These are phyloP conservation scores for Mystacornis crossleyi DNA, from an alignment of 2,113 vertebrate genomes.

Conservation along the genomic window DNA sequence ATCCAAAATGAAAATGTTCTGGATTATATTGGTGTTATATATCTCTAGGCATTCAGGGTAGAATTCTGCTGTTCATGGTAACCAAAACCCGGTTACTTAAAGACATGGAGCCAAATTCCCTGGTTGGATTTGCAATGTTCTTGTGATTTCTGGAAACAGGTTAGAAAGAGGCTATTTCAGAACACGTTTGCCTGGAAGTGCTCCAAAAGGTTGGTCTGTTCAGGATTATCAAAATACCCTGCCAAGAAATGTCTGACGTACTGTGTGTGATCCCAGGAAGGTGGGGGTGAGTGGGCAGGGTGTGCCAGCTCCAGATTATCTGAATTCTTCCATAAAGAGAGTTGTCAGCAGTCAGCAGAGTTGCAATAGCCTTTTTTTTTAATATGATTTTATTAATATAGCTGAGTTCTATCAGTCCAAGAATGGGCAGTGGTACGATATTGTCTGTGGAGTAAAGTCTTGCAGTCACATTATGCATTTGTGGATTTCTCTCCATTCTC, in stretches of 20 bases:
- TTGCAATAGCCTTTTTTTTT: neutral
- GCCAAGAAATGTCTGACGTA: neutral
- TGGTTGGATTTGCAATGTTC: neutral
- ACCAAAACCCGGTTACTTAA: neutral
- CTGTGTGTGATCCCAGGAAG: neutral
- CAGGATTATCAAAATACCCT: neutral
- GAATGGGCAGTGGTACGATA: neutral
- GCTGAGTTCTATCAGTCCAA: neutral
- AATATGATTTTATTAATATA: neutral
- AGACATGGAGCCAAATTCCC: neutral
- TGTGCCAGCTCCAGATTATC: neutral
- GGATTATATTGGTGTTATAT: neutral
- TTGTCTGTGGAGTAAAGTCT: neutral
- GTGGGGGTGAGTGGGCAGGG: neutral
- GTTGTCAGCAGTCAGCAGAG: neutral
- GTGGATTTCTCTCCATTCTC: neutral
- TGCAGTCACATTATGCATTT: neutral
- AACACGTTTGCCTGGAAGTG: neutral
- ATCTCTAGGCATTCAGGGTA: neutral
- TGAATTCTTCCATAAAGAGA: neutral
- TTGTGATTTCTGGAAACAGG: conserved; percentile 17
- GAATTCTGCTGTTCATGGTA: neutral
- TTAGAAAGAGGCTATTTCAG: conserved; percentile 26
- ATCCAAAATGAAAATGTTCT: neutral
- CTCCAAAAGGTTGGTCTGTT: conserved; percentile 1